Base-by-base conservation (phyloP, 1,140 invertebrate species). In the Pemphigus obesinymphae region DNA sequence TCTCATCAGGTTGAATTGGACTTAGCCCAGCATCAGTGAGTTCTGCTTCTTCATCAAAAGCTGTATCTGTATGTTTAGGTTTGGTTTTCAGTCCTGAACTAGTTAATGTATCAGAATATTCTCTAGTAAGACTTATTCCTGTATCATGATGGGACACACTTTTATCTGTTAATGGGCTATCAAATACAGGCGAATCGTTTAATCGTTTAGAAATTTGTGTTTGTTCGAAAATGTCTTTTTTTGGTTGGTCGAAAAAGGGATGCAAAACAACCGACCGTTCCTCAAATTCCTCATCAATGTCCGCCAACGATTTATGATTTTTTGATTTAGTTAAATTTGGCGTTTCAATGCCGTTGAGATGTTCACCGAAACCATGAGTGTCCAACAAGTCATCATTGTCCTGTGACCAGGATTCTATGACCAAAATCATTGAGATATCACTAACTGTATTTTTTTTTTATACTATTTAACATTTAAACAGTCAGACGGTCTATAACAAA, bases 21-120 rank as follows among this genome's bases (percentile, higher is more conserved):
- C 89, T 89, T 53, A 90, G 83, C 11, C 88, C 89, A 17, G 89
- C 88, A 85, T 90, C 89, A 17, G 89, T 89, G 31, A 89, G 85
- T 85, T 89, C 89, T 23, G 85, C 85, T 84, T 89, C 88, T 85
- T 89, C 88, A 73, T 88, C 87, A 29, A 87, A 86, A 43, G 86
- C 85, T 81, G 87, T 88, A 84, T 89, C 89, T 82, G 72, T 85
- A 84, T 84, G 83, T 82, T 83, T 87, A 85, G 82, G 86, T 84
- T 82, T 85, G 83, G 82, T 84, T 84, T 82, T 84, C 82, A 86
- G 84, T 40, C 88, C 86, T 84, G 88, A 89, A 13, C 88, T 89
- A 23, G 88, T 84, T 34, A 87, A 88, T 78, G 89, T 89, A 40
- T 88, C 88, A 37, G 85, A 85, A 58, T 88, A 88, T 26, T 87